These are phyloP conservation scores for Asbolus verrucosus DNA, from an alignment of 1,140 invertebrate genomes.

Conservation along the genomic window DNA sequence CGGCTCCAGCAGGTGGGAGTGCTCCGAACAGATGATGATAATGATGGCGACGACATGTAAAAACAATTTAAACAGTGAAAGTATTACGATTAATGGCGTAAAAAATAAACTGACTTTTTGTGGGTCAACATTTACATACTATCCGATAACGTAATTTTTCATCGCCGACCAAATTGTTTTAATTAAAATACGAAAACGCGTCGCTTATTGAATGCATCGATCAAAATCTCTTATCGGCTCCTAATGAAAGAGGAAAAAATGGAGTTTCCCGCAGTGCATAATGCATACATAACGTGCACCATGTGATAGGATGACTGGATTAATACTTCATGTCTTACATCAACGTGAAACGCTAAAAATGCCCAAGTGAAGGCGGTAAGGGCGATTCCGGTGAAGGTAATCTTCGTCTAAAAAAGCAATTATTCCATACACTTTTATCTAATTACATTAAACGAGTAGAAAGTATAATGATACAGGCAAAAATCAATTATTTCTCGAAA, in stretches of 20 bases:
- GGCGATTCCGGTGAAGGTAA: slow-evolving; percentile 17
- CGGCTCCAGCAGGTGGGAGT: too few relatives aligned
- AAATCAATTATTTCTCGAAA: not conserved
- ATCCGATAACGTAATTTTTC: slow-evolving; percentile 35
- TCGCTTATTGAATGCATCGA: slow-evolving; percentile 5
- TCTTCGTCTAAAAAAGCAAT: slow-evolving; percentile 1
- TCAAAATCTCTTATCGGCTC: slow-evolving; percentile 10
- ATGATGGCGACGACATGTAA: slow-evolving; percentile 24
- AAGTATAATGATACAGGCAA: not conserved
- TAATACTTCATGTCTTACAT: slow-evolving; percentile 23
- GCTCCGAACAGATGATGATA: not conserved
- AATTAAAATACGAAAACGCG: slow-evolving; percentile 20
- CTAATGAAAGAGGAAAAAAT: slow-evolving; percentile 1
- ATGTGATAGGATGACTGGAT: too few relatives aligned
- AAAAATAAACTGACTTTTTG: slow-evolving; percentile 43
- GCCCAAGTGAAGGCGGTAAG: not conserved
- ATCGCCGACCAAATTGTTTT: slow-evolving; percentile 7
- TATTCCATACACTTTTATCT: not conserved
- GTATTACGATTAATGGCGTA: slow-evolving; percentile 37
- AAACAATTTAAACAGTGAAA: slow-evolving; percentile 28
- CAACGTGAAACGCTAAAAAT: not conserved
- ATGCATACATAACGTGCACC: too few relatives aligned
- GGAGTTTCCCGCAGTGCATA: not conserved
- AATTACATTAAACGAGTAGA: too few relatives aligned
- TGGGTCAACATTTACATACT: slow-evolving; percentile 41